A percentile compares a stretch with the other conserved stretches of the same genome.
Conservation (phyloP, 2,113 vertebrate species). For the Esox niger region DNA sequence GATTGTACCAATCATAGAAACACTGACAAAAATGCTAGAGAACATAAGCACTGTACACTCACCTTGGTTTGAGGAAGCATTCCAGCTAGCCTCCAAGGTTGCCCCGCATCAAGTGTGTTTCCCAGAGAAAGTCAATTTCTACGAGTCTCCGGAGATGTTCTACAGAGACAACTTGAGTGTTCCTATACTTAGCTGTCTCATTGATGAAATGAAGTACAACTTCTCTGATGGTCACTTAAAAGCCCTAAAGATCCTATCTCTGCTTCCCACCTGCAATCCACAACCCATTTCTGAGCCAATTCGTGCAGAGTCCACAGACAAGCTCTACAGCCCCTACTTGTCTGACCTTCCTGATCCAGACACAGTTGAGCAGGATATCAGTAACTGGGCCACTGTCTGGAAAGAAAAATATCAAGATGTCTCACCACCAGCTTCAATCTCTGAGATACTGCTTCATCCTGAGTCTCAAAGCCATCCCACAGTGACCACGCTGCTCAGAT, state of each 20-base stretch:
- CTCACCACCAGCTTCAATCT: constrained; percentile 86
- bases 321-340: constrained; percentile 83
- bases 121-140: constrained; percentile 66
- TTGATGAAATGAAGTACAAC: constrained; percentile 89
- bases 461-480: constrained; percentile 89
- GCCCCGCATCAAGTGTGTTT: constrained; percentile 81
- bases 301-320: constrained; percentile 79
- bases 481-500: constrained; percentile 83
- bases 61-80: constrained; percentile 93
- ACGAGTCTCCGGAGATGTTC: constrained; percentile 81
- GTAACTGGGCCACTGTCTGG: constrained; percentile 90
- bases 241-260: constrained; percentile 84
- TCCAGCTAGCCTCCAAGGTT: constrained; percentile 79
- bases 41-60: constrained; percentile 86
- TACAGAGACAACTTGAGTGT: constrained; percentile 86
- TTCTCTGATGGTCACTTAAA: constrained; percentile 89
- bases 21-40: constrained; percentile 85
- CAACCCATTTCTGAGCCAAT: constrained; percentile 85
- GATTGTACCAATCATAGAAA: constrained; percentile 84
- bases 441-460: constrained; percentile 84
- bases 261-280: constrained; percentile 91
- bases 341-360: constrained; percentile 87
- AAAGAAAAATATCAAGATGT: constrained; percentile 88
- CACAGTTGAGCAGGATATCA: constrained; percentile 83
- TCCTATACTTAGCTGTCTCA: constrained; percentile 83